Conservation (phyloP, 1,140 invertebrate genomes). For the Sweltsa coloradensis region DNA sequence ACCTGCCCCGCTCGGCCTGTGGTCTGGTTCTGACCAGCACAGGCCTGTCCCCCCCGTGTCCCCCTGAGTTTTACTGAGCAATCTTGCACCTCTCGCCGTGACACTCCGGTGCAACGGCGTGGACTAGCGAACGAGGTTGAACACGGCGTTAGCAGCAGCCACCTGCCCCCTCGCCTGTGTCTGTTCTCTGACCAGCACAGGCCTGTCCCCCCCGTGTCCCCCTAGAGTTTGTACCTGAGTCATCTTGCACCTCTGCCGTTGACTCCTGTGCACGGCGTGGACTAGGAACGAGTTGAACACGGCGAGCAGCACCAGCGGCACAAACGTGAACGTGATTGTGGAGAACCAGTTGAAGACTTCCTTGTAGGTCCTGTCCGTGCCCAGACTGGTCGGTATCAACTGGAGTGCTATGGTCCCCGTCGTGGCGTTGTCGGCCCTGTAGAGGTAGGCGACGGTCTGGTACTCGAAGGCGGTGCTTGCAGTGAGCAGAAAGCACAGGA, state of each 20-base stretch:
- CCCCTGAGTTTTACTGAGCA: too few relatives aligned
- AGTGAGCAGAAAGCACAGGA: slow-evolving; percentile 50
- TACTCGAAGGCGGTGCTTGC: slow-evolving; percentile 53
- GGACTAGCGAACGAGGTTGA: too few relatives aligned
- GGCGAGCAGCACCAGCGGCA: slow-evolving; percentile 50
- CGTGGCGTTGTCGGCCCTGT: not conserved
- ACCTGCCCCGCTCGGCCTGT: too few relatives aligned
- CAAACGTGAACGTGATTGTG: slow-evolving; percentile 47
- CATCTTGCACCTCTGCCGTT: slow-evolving; percentile 37
- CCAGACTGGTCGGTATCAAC: slow-evolving; percentile 24
- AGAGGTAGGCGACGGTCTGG: slow-evolving; percentile 22
- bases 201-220: too few relatives aligned
- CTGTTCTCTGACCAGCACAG: too few relatives aligned
- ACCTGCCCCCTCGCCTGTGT: too few relatives aligned
- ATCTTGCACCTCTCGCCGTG: too few relatives aligned
- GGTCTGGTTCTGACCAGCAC: too few relatives aligned
- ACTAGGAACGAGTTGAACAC: slow-evolving; percentile 65
- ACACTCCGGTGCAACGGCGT: too few relatives aligned
- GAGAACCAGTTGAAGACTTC: slow-evolving; percentile 53
- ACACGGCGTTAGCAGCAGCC: too few relatives aligned
- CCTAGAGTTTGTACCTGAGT: too few relatives aligned
- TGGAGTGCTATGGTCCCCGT: slow-evolving; percentile 19
- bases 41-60: too few relatives aligned
- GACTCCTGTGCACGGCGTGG: slow-evolving; percentile 45
- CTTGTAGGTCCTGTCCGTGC: slow-evolving; percentile 39